Conservation (phyloP, 2,888 invertebrate genomes). For the Morpho helenor region DNA sequence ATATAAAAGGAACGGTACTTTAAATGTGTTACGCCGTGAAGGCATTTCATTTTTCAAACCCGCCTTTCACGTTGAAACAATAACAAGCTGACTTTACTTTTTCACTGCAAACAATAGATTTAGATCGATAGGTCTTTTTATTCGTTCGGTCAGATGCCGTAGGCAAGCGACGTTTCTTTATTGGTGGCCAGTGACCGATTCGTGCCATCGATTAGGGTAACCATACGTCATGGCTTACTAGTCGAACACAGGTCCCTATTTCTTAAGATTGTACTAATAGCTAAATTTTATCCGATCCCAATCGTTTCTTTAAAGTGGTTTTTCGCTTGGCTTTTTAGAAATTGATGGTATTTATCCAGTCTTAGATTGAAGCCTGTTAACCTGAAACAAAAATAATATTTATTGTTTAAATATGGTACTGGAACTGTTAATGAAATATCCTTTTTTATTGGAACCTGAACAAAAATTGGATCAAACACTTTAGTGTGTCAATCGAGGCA, state of each 20-base stretch:
- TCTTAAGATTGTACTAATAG: too few relatives aligned
- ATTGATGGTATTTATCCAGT: too few relatives aligned
- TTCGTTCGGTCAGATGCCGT: conserved; percentile 28
- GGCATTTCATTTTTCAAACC: conserved; percentile 20
- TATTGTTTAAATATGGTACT: too few relatives aligned
- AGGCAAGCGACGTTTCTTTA: conserved; percentile 31
- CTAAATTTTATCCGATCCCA: too few relatives aligned
- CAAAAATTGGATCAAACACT: too few relatives aligned
- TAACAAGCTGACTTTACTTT: conserved; percentile 23
- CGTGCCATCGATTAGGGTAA: conserved; percentile 29
- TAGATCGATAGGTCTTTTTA: conserved; percentile 27
- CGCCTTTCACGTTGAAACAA: conserved; percentile 20
- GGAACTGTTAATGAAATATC: too few relatives aligned
- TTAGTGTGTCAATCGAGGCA: too few relatives aligned
- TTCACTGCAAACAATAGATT: conserved; percentile 25
- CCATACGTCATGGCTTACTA: neutral
- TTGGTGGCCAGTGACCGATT: conserved; percentile 30
- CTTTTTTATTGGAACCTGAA: too few relatives aligned
- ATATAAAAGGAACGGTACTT: conserved; percentile 3
- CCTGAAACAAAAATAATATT: too few relatives aligned
- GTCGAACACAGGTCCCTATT: neutral
- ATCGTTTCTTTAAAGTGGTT: too few relatives aligned
- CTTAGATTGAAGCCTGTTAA: too few relatives aligned
- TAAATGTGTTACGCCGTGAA: conserved; percentile 8
- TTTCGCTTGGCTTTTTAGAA: too few relatives aligned